phyloP scores from a whole-genome alignment of 1,140 invertebrate genomes.

The Sarcophaga bullata region DNA sequence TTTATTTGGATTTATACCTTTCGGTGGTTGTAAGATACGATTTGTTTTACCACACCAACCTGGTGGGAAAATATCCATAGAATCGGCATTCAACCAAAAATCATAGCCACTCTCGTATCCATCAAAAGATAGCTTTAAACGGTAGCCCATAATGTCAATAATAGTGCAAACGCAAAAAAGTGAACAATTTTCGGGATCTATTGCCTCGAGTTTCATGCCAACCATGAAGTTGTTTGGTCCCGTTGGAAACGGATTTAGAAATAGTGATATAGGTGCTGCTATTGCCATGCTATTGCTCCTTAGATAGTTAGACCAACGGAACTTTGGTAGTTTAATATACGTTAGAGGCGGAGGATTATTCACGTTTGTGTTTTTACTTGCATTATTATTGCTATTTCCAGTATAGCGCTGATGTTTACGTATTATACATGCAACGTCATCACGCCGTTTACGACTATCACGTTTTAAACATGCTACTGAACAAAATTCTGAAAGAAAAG shows the following conservation, averaged over 20 bases:
- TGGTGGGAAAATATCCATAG: conserved; percentile 88
- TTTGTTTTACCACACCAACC: conserved; percentile 92
- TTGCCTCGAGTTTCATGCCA: conserved; percentile 93
- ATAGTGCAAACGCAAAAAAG: conserved; percentile 90
- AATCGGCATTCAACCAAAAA: conserved; percentile 94
- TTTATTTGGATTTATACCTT: conserved; percentile 71
- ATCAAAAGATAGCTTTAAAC: conserved; percentile 91
- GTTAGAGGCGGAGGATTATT: conserved; percentile 4
- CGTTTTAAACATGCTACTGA: conserved; percentile 54
- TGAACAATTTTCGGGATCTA: conserved; percentile 91
- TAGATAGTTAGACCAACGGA: conserved; percentile 59
- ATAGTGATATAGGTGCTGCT: conserved; percentile 78
- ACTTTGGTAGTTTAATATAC: conserved; percentile 42
- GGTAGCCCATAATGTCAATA: conserved; percentile 82
- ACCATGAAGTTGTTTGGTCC: conserved; percentile 79
- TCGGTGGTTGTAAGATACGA: conserved; percentile 79
- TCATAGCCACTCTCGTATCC: conserved; percentile 90
- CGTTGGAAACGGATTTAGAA: conserved; percentile 80
- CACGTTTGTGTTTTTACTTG: not conserved
- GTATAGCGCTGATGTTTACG: conserved; percentile 2
- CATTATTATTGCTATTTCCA: not conserved
- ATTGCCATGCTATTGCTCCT: conserved; percentile 46
- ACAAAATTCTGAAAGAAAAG: conserved; percentile 51
- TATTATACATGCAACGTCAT: not conserved
- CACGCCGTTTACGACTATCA: conserved; percentile 39